Percentiles rank a stretch among this genome's conserved stretches.
These are phyloP conservation scores for Shargacucullia verbasci DNA, from an alignment of 2,888 invertebrate genomes.

Conservation along the genomic window DNA sequence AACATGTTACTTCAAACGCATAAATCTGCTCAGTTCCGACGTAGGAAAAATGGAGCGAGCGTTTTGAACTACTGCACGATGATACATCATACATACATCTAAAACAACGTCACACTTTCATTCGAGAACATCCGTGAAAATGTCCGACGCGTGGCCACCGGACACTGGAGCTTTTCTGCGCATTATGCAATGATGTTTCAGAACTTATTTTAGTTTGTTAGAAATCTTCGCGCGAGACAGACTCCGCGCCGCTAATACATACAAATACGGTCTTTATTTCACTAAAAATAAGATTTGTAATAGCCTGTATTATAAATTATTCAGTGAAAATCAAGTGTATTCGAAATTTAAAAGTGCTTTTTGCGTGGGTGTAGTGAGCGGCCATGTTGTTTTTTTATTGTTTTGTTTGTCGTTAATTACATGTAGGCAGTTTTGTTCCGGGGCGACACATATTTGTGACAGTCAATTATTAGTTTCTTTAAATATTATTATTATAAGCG, in stretches of 20 bases:
- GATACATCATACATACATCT: too few species aligned
- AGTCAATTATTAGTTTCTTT: constrained; percentile 17
- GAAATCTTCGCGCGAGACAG: constrained; percentile 72
- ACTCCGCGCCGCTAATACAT: constrained; percentile 60
- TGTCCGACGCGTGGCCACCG: constrained; percentile 54
- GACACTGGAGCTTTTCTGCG: constrained; percentile 82
- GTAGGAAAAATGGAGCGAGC: too few species aligned
- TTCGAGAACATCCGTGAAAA: constrained; percentile 57
- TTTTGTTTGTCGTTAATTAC: constrained; percentile 62
- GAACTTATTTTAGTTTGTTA: constrained; percentile 85
- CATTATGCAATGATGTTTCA: constrained; percentile 85
- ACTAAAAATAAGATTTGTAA: constrained; percentile 37
- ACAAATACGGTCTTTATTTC: constrained; percentile 52
- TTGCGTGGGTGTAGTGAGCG: constrained; percentile 58
- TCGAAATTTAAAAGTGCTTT: constrained; percentile 44
- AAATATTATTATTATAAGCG: neutral
- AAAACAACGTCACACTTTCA: neutral
- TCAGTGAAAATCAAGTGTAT: constrained; percentile 42
- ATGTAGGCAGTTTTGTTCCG: constrained; percentile 63
- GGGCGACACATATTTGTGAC: constrained; percentile 58
- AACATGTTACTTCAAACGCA: too few species aligned
- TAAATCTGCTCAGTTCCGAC: too few species aligned
- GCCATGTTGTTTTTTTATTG: constrained; percentile 67
- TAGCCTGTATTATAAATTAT: constrained; percentile 28
- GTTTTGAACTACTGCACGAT: too few species aligned